A percentile compares a stretch with the other conserved stretches of the same genome.
Conservation (phyloP, 2,113 vertebrate genomes). For the Tragelaphus strepsiceros region DNA sequence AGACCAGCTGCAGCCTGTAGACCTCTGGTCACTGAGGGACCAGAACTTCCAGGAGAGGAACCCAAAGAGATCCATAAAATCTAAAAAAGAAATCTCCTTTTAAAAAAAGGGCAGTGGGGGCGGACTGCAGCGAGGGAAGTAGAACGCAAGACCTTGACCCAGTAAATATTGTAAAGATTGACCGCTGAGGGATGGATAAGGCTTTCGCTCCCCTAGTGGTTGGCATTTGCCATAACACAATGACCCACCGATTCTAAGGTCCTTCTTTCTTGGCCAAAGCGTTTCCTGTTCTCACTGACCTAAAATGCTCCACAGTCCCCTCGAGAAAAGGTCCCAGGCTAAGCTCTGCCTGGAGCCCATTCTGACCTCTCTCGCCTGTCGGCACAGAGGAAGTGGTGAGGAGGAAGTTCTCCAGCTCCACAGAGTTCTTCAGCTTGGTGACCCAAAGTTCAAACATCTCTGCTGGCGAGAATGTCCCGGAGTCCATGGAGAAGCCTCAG, state of each 20-base stretch:
- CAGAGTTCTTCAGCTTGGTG: constrained; percentile 77
- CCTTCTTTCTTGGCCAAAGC: not conserved
- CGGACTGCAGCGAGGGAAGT: no score
- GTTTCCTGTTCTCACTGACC: fast-evolving
- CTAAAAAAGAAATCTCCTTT: not conserved
- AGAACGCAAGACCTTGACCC: not conserved
- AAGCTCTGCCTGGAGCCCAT: not conserved
- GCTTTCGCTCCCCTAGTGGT: not conserved
- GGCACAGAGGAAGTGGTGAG: constrained; percentile 59
- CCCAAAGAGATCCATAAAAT: not conserved
- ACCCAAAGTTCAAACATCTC: constrained; percentile 71
- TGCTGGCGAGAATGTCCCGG: constrained; percentile 74
- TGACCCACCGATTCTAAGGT: not conserved
- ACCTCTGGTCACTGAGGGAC: not conserved
- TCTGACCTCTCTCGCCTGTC: not conserved
- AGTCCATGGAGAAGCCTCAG: constrained; percentile 79
- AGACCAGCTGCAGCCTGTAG: not conserved
- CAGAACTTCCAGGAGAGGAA: not conserved
- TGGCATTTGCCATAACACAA: not conserved
- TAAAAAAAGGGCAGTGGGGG: not conserved
- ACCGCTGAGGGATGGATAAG: no score
- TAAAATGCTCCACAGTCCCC: not conserved
- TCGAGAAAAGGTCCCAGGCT: not conserved
- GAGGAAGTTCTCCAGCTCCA: constrained; percentile 66
- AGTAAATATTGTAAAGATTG: not conserved